These are phyloP conservation scores for Diadumene lineata DNA, from an alignment of 92 coral and sea anemone species.

Conservation along the genomic window DNA sequence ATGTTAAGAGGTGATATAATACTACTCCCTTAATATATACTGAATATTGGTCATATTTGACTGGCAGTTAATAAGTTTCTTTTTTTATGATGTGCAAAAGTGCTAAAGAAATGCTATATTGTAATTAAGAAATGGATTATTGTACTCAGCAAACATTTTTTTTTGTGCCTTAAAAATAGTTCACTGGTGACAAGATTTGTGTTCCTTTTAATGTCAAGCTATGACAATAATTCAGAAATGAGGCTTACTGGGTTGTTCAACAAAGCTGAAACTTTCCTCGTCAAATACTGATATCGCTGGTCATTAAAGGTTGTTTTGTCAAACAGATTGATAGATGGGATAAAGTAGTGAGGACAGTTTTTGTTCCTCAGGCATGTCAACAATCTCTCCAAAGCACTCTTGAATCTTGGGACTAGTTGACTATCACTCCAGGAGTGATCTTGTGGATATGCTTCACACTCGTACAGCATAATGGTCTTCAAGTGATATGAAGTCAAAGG, in stretches of 20 bases:
- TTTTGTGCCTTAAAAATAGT: too few relatives aligned
- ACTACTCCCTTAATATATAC: too few relatives aligned
- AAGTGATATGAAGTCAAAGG: conserved; percentile 77
- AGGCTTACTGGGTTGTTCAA: not conserved
- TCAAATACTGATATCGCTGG: not conserved
- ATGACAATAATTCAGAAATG: too few relatives aligned
- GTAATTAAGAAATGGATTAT: too few relatives aligned
- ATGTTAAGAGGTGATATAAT: too few relatives aligned
- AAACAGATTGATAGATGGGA: conserved; percentile 57
- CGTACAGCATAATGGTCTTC: conserved; percentile 72
- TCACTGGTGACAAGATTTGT: too few relatives aligned
- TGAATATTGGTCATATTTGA: too few relatives aligned
- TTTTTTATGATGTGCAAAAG: too few relatives aligned
- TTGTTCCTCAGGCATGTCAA: conserved; percentile 22
- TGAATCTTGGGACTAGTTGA: conserved; percentile 43
- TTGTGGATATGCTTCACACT: conserved; percentile 60
- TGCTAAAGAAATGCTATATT: too few relatives aligned
- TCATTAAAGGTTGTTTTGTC: not conserved
- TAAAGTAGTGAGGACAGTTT: conserved; percentile 60
- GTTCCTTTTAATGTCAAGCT: too few relatives aligned
- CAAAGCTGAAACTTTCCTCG: not conserved
- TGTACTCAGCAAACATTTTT: too few relatives aligned
- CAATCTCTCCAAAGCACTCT: conserved; percentile 51
- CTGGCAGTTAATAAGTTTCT: too few relatives aligned
- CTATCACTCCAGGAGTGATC: conserved; percentile 36